Base-by-base conservation (phyloP, 2,113 vertebrate genomes). In the Lepus europaeus region DNA sequence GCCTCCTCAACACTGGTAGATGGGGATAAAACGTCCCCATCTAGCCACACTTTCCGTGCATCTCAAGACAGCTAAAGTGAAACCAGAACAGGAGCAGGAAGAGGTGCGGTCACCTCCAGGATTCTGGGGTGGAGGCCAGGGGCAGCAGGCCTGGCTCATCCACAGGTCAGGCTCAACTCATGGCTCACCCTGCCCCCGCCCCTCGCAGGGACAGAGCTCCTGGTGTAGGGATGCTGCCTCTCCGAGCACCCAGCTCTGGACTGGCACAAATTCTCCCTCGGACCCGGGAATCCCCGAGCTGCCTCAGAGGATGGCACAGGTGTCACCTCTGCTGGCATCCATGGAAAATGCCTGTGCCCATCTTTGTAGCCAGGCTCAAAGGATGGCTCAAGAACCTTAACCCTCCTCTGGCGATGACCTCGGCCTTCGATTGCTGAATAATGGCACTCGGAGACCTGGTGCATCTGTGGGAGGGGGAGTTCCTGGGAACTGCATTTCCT, bases 401-500 rank as follows among this genome's bases (percentile, higher is more conserved):
- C 39, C 59, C 12, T 78, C 31, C 25, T 5, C 17, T 61, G 33
- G 27, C 29, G 33, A 63, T 51, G 82, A 51, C 66, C 63, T 72
- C 78, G 91, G 84, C 39, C 51, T 90, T 20, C 64, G 87, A 33
- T 64, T 51, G 20, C 53, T 66, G 3, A 19, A 16, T 53, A 36
- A 69, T 36, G 74, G 77, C 33, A 61, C 51, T 61, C 76, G 8
- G 63, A 90, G 93, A 61, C 73, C 80, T 63, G 59, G 45, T 2
- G 2, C 23, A 36, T 70, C 79, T 61, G 27, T 7, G 59, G 85
- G 33, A 89, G 91, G 77, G 64, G 39, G 59, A 63, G 12, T 77
- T 90, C 56, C 31, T 68, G 64, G 7, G 27, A 77, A 68, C 69
- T 45, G 70, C 33, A 5, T 91, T 95, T 96, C 80, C 49, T 97